These are phyloP conservation scores for Struthidea cinerea DNA, from an alignment of 2,113 vertebrate genomes.

Conservation along the genomic window DNA sequence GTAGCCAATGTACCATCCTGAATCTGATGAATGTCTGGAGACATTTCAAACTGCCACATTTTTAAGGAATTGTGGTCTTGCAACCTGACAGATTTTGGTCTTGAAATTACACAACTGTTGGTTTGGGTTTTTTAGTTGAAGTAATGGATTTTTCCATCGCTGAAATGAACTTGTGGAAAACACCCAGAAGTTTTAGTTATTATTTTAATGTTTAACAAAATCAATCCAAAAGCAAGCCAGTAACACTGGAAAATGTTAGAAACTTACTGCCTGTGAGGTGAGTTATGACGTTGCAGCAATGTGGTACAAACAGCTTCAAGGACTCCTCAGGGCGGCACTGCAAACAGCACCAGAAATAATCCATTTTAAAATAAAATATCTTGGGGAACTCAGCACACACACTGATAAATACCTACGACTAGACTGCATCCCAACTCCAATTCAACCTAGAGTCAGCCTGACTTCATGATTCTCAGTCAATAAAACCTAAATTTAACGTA, in stretches of 20 bases:
- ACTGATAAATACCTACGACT: neutral
- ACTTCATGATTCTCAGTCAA: neutral
- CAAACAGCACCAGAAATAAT: constrained; percentile 49
- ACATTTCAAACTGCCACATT: neutral
- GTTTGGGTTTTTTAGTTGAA: neutral
- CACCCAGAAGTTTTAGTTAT: neutral
- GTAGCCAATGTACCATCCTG: neutral
- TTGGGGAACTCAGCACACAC: neutral
- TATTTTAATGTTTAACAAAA: neutral
- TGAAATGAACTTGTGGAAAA: neutral
- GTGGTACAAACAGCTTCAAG: constrained; percentile 92
- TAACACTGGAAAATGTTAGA: neutral
- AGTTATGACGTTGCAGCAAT: constrained; percentile 90
- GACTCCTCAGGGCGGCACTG: constrained; percentile 94
- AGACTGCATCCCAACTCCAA: neutral
- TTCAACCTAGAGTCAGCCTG: neutral
- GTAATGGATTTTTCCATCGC: neutral
- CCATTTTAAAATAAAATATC: neutral
- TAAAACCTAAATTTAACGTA: neutral
- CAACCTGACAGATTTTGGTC: neutral
- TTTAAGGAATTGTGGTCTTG: neutral
- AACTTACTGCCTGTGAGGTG: constrained; percentile 95
- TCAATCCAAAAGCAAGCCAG: neutral
- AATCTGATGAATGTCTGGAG: neutral
- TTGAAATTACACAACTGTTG: neutral